A percentile compares a stretch with the other conserved stretches of the same genome.
phyloP scores from a whole-genome alignment of 1,140 invertebrate genomes.

The Drosophila auraria region DNA sequence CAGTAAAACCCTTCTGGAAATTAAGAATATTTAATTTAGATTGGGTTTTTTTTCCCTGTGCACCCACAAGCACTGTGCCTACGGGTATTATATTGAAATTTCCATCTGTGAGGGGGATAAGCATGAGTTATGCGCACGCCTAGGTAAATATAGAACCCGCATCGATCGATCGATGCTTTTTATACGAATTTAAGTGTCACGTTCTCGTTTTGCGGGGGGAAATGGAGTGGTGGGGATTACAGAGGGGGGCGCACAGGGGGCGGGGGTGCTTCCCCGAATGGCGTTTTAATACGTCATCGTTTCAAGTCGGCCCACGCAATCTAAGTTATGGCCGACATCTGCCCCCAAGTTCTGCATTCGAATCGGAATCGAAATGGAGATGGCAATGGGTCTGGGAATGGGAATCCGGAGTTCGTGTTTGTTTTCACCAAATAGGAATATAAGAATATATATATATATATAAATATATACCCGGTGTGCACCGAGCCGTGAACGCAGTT shows the following conservation, averaged over 20 bases:
- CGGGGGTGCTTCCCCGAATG: constrained; percentile 47
- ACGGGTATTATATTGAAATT: constrained; percentile 58
- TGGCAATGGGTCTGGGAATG: constrained; percentile 37
- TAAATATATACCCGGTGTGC: constrained; percentile 52
- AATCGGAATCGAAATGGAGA: constrained; percentile 57
- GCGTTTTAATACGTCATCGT: constrained; percentile 82
- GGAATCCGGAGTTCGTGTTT: constrained; percentile 73
- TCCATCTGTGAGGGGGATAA: constrained; percentile 56
- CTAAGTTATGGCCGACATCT: constrained; percentile 78
- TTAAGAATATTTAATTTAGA: no score
- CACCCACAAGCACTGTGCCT: constrained; percentile 3
- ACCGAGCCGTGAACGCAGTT: constrained; percentile 64
- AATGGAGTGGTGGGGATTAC: constrained; percentile 22
- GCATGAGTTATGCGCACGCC: constrained; percentile 73
- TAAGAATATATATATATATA: constrained; percentile 16
- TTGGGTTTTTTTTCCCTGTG: constrained; percentile 1
- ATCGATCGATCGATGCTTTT: constrained; percentile 79
- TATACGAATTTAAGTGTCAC: constrained; percentile 82
- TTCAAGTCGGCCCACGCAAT: constrained; percentile 75
- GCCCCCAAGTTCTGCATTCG: constrained; percentile 61
- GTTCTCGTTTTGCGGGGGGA: constrained; percentile 41
- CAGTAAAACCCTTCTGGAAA: no score
- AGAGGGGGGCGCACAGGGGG: neutral
- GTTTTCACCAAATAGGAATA: constrained; percentile 73
- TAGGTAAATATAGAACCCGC: constrained; percentile 82